Conservation (phyloP, 1,140 invertebrate species). For the Neotoxoptera formosana region DNA sequence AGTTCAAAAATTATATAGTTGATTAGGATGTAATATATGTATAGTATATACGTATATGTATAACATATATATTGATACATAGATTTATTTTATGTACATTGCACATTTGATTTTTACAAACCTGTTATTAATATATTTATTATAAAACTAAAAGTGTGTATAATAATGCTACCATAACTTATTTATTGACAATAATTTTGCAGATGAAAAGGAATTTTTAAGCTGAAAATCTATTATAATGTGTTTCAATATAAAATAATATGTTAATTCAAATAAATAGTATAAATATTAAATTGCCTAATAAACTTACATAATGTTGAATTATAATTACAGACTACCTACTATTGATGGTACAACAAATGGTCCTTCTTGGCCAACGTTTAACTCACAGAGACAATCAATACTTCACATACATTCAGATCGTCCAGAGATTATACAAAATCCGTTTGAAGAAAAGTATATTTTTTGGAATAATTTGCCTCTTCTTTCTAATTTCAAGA, state of each 20-base stretch:
- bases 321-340: neutral
- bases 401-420: neutral
- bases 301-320: neutral
- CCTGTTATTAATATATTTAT: neutral
- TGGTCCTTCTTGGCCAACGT: neutral
- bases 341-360: slow-evolving; percentile 3
- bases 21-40: neutral
- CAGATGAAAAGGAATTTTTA: neutral
- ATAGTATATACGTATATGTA: no score
- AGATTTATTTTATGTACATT: no score
- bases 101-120: neutral
- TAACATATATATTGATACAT: no score
- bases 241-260: neutral
- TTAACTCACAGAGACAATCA: neutral
- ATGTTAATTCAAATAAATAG: neutral
- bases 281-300: neutral
- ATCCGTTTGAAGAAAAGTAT: slow-evolving; percentile 6
- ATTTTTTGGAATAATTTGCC: slow-evolving; percentile 6
- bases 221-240: neutral
- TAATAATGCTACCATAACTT: neutral
- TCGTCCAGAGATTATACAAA: neutral
- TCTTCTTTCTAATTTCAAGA: neutral
- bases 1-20: neutral
- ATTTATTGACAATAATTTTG: neutral
- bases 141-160: neutral